phyloP scores from a whole-genome alignment of 2,888 invertebrate species.

The Frankliniella intonsa region DNA sequence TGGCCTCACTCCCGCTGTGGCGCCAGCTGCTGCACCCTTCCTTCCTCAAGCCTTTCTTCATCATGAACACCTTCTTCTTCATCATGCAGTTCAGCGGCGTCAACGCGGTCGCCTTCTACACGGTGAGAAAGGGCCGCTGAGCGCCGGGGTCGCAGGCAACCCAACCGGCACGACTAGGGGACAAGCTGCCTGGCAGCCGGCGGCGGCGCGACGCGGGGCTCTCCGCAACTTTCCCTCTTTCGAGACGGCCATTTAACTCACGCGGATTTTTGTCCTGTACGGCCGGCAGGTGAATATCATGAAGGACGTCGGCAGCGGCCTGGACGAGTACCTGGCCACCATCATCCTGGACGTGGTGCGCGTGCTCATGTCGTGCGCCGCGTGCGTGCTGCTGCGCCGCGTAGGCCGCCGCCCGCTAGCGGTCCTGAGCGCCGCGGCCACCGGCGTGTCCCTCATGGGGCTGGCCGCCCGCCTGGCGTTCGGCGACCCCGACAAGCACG shows the following conservation, averaged over 20 bases:
- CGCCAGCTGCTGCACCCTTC: slow-evolving; percentile 33
- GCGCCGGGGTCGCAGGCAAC: not conserved
- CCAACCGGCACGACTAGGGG: not conserved
- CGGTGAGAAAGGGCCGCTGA: slow-evolving; percentile 46
- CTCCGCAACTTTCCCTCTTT: too few species aligned
- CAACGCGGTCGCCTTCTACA: slow-evolving; percentile 67
- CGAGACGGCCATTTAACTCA: too few species aligned
- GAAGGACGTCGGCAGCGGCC: slow-evolving; percentile 55
- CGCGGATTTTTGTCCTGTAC: too few species aligned
- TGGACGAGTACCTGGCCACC: slow-evolving; percentile 63
- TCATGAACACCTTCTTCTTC: slow-evolving; percentile 61
- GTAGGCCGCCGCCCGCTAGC: slow-evolving; percentile 62
- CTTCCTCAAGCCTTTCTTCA: slow-evolving; percentile 56
- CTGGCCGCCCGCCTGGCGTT: slow-evolving; percentile 52
- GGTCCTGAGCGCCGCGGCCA: slow-evolving; percentile 59
- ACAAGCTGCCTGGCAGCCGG: not conserved
- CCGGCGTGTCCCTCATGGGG: slow-evolving; percentile 56
- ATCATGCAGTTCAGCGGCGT: slow-evolving; percentile 67
- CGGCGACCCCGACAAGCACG: slow-evolving; percentile 46
- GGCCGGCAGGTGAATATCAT: slow-evolving; percentile 55
- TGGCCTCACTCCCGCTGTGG: not conserved
- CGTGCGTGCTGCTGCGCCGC: slow-evolving; percentile 58
- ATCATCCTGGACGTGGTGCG: slow-evolving; percentile 60
- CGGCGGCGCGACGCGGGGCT: not conserved
- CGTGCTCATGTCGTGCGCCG: slow-evolving; percentile 57